These are phyloP conservation scores for Andrena dorsata DNA, from an alignment of 2,888 invertebrate species.

Conservation along the genomic window DNA sequence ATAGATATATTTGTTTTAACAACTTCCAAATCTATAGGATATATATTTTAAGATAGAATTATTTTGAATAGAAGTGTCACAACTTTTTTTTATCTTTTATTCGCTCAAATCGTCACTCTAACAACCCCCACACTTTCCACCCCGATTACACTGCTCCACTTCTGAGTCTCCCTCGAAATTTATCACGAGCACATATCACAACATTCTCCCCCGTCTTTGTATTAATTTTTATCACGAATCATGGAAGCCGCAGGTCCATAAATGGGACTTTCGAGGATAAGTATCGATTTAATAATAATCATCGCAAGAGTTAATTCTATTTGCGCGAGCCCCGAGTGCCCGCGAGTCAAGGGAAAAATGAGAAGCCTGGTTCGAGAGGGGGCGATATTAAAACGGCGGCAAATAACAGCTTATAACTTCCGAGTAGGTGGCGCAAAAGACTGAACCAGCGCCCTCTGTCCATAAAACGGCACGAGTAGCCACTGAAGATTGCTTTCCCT, in stretches of 20 bases:
- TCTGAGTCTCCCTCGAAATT: no score
- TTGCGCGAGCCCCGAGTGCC: not conserved
- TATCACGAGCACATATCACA: no score
- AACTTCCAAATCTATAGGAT: no score
- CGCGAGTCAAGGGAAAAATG: not conserved
- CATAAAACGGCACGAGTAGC: slow-evolving; percentile 36
- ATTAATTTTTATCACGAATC: not conserved
- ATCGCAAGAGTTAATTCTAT: slow-evolving; percentile 8
- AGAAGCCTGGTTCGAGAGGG: not conserved
- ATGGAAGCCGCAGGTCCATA: no score
- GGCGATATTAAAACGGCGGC: slow-evolving; percentile 28
- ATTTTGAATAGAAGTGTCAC: no score
- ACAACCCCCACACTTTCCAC: no score
- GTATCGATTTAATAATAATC: slow-evolving; percentile 3
- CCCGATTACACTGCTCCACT: no score
- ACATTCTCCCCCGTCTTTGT: no score
- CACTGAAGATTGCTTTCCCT: slow-evolving; percentile 47
- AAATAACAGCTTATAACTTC: slow-evolving; percentile 35
- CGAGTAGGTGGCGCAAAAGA: slow-evolving; percentile 24
- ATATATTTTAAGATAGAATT: no score
- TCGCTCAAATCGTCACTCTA: no score
- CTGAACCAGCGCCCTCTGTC: not conserved
- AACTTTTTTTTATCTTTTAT: no score
- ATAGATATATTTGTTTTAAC: no score
- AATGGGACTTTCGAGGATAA: not conserved